Evolutionary conservation across 2,113 vertebrate species (phyloP), one percentile per base, ranked within the genome.

Genomic region (Lanius collurio): DNA sequence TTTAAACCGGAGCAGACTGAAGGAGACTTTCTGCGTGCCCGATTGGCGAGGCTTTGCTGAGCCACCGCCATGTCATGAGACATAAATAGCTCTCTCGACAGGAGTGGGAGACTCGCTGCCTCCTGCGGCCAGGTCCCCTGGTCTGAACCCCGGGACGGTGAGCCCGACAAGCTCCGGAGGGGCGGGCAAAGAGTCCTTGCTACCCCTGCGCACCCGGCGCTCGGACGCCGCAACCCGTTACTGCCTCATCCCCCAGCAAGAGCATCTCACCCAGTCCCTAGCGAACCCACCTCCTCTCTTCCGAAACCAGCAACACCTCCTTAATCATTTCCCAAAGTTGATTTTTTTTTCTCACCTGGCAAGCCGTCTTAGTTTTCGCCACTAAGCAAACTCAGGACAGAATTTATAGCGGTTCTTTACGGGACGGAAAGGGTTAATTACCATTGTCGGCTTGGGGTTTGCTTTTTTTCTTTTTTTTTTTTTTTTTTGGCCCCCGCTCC

Each of bases 371-470:
- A 23, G 2, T 69, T 92, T 90, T 83, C 5, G 0, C 28, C 50
- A 8, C 46, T 55, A 35, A 83, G 4, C 15, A 77, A 87, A 70
- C 12, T 37, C 73, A 26, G 22, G 15, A 47, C 23, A 5, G 37
- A 71, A 82, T 28, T 53, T 74, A 27, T 20, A 81, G 18, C 10
- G 12, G 8, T 44, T 86, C 37, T 83, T 56, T 31, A 47, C 7
- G 10, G 89, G 56, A 83, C 3, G 2, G 35, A 94, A 94, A 91
- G 88, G 56, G 94, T 97, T 98, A 98, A 96, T 53, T 4, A 1
- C 9, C 9, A 20, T 44, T 65, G 28, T 69, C 4, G 2, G 10
- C 23, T 76, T 88, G 49, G 83, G 14, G 39, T 17, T 83, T 83
- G 47, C 15, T 31, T 10, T 37, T 39, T 31, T 27, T 8, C 9